Percentiles rank a stretch among this genome's conserved stretches.
Conservation (phyloP, 1,140 invertebrate species). For the Lordiphosa clarofinis region DNA sequence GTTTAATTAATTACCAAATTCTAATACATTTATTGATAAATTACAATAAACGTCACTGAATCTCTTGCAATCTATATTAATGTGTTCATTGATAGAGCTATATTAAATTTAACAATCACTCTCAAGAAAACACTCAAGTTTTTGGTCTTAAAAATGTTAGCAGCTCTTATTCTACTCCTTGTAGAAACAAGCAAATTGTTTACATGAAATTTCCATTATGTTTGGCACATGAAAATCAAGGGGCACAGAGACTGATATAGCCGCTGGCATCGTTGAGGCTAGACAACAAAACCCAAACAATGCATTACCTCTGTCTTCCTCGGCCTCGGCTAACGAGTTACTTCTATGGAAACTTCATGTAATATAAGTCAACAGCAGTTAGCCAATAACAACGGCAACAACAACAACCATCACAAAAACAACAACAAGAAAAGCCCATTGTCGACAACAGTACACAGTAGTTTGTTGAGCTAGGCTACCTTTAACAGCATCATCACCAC, state of each 20-base stretch:
- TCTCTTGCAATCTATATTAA: no score
- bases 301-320: slow-evolving; percentile 36
- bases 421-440: slow-evolving; percentile 7
- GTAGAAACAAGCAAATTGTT: slow-evolving; percentile 66
- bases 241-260: slow-evolving; percentile 11
- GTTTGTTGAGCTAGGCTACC: no score
- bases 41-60: no score
- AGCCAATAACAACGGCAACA: slow-evolving; percentile 33
- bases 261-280: slow-evolving; percentile 47
- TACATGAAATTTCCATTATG: slow-evolving; percentile 72
- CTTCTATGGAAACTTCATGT: slow-evolving; percentile 50
- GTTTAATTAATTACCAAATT: no score
- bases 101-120: no score
- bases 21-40: no score
- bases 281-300: slow-evolving; percentile 53
- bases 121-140: no score
- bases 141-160: slow-evolving; percentile 5
- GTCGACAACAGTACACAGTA: no score
- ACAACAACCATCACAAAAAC: slow-evolving; percentile 16
- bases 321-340: slow-evolving; percentile 11
- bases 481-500: slow-evolving; percentile 31
- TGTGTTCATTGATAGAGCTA: no score
- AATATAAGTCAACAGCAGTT: slow-evolving; percentile 60
- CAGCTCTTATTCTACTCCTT: neutral
- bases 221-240: slow-evolving; percentile 29